A percentile compares a stretch with the other conserved stretches of the same genome.
These are phyloP conservation scores for Mesocentrotus franciscanus DNA, from an alignment of 53 echinoderm and acorn worm species.

Conservation along the genomic window DNA sequence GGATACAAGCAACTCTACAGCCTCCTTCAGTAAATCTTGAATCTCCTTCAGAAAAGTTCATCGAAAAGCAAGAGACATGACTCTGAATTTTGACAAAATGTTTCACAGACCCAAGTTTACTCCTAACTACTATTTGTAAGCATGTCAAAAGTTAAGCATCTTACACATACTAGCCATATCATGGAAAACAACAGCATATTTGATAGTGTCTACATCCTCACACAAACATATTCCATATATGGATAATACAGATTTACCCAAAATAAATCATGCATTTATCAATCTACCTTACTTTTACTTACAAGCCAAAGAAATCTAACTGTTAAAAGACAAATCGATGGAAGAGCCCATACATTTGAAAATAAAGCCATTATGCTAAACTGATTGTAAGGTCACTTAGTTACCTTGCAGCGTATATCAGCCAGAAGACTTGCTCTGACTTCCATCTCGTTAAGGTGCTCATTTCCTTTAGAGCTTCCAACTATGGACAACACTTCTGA, in stretches of 20 bases:
- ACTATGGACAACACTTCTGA: constrained; percentile 61
- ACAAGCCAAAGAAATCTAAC: background rate
- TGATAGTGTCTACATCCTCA: background rate
- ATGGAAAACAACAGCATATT: background rate
- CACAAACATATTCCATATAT: background rate
- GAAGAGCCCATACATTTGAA: background rate
- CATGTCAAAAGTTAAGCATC: background rate
- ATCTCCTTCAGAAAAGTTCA: constrained; percentile 50
- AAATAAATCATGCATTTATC: background rate
- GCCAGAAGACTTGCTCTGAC: constrained; percentile 63
- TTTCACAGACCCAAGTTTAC: background rate
- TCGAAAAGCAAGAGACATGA: background rate
- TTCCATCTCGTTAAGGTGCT: constrained; percentile 52
- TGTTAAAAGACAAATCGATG: background rate
- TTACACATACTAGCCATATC: background rate
- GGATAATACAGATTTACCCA: background rate
- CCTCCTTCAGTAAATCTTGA: constrained; percentile 75
- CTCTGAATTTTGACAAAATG: background rate
- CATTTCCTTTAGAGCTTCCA: constrained; percentile 12
- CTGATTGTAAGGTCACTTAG: background rate
- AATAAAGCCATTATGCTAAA: no score
- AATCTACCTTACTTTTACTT: background rate
- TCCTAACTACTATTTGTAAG: background rate
- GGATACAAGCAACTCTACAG: constrained; percentile 75
- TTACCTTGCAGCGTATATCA: constrained; percentile 45